Percentiles rank a stretch among this genome's conserved stretches.
Evolutionary conservation across 1,140 invertebrate species (phyloP).

Genomic region (Protaetia brevitarsis): DNA sequence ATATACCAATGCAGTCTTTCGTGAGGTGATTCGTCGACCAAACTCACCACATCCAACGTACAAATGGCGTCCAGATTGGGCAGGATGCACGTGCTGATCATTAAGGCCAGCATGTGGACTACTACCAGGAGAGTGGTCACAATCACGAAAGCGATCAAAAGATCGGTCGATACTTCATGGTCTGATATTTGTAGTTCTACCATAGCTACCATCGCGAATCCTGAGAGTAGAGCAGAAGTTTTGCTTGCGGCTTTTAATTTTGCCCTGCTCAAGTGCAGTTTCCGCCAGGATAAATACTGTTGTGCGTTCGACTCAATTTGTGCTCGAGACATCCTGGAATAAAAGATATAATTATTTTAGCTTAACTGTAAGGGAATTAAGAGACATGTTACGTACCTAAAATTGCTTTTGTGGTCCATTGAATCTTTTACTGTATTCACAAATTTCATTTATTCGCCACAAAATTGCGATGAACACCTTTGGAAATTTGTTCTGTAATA

Average conservation of each 20-base stretch:
- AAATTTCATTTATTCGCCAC: too few species aligned
- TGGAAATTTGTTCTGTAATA: too few species aligned
- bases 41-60: constrained; percentile 77
- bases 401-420: too few species aligned
- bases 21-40: constrained; percentile 84
- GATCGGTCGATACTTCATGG: constrained; percentile 29
- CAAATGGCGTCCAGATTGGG: constrained; percentile 89
- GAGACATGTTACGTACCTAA: too few species aligned
- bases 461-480: too few species aligned
- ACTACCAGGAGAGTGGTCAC: constrained; percentile 94
- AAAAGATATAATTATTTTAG: background rate
- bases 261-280: constrained; percentile 85
- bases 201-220: constrained; percentile 98
- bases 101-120: constrained; percentile 95
- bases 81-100: constrained; percentile 98
- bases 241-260: constrained; percentile 96
- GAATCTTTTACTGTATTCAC: too few species aligned
- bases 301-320: constrained; percentile 75
- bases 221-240: constrained; percentile 91
- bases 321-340: constrained; percentile 59
- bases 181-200: constrained; percentile 43
- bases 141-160: constrained; percentile 90
- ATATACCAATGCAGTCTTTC: constrained; percentile 90
- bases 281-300: constrained; percentile 82
- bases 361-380: too few species aligned